Conservation (phyloP, 2,797 vertebrate species). For the Sarcophilus harrisii region DNA sequence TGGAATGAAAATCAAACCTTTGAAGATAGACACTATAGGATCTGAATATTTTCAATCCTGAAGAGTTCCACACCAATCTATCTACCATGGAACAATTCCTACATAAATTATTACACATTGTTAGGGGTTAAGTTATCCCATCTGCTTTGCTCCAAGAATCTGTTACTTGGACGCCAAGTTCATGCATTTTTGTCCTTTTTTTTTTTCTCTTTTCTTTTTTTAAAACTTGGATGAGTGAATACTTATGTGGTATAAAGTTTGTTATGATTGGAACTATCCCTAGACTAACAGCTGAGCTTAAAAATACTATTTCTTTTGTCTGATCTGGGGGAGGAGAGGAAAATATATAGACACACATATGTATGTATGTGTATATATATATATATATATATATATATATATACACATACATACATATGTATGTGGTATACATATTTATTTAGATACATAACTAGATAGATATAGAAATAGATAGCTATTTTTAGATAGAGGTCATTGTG, state of each 20-base stretch:
- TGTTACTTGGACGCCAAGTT: constrained; percentile 79
- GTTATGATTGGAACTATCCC: constrained; percentile 83
- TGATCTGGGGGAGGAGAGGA: constrained; percentile 59
- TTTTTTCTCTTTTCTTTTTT: constrained; percentile 21
- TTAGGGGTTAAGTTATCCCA: constrained; percentile 67
- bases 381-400: neutral
- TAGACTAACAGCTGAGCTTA: constrained; percentile 84
- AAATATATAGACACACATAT: neutral
- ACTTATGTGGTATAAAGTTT: constrained; percentile 82
- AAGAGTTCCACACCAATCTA: constrained; percentile 5
- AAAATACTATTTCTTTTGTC: constrained; percentile 80
- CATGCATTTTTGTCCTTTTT: constrained; percentile 72
- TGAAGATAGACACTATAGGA: constrained; percentile 24
- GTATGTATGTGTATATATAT: neutral
- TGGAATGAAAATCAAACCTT: constrained; percentile 50
- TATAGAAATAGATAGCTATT: neutral
- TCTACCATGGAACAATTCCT: too few relatives aligned
- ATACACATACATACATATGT: neutral
- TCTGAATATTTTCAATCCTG: constrained; percentile 43
- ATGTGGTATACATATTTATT: neutral
- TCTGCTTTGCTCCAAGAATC: constrained; percentile 70
- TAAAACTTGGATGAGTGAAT: constrained; percentile 70
- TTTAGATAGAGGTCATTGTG: constrained; percentile 69
- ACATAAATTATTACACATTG: constrained; percentile 18
- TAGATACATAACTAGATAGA: neutral